Evolutionary conservation across 2,113 vertebrate genomes (phyloP).

Genomic region (Sisor rabdophorus): DNA sequence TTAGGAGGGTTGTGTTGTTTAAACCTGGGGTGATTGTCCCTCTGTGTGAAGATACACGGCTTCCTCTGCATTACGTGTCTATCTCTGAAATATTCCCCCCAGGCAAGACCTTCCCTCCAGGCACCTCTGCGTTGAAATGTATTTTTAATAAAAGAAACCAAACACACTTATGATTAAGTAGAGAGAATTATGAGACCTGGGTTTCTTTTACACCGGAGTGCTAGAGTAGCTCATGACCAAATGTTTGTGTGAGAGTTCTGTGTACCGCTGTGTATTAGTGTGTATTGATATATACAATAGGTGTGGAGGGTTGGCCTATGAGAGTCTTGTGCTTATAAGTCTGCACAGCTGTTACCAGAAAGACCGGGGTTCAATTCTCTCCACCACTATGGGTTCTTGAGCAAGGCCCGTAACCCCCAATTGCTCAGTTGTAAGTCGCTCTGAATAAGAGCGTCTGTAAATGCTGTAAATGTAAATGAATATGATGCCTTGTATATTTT

Average conservation of each 20-base stretch:
- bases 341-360: no score
- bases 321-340: no score
- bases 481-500: no score
- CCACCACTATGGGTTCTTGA: no score
- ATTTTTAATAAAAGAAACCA: conserved; percentile 53
- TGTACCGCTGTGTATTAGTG: not conserved
- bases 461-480: no score
- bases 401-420: no score
- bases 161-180: conserved; percentile 32
- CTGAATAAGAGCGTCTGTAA: no score
- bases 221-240: conserved; percentile 8
- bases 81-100: conserved; percentile 46
- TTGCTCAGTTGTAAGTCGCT: no score
- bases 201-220: conserved; percentile 33
- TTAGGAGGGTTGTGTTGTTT: conserved; percentile 45
- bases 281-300: not conserved
- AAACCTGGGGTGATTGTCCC: conserved; percentile 43
- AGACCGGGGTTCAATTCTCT: no score
- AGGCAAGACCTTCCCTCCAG: conserved; percentile 40
- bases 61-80: not conserved
- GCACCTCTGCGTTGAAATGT: conserved; percentile 47
- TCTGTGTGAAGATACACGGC: conserved; percentile 33
- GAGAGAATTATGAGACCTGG: conserved; percentile 33
- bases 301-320: not conserved
- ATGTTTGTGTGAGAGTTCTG: not conserved